Conservation (phyloP, 2,888 invertebrate genomes). For the Achlya flavicornis region DNA sequence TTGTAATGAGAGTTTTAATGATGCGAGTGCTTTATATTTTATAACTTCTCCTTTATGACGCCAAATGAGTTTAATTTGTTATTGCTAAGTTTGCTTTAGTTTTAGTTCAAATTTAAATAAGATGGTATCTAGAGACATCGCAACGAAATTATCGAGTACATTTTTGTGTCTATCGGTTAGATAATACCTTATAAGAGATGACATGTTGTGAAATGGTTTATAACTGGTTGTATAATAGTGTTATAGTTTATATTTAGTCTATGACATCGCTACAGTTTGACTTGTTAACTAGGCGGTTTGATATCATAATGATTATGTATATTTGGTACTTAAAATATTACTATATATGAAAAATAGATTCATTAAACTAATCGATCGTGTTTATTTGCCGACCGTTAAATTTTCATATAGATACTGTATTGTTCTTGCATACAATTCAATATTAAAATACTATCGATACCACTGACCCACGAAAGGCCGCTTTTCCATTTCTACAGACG, state of each 20-base stretch:
- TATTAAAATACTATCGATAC: not conserved
- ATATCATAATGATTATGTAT: not conserved
- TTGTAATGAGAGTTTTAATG: not conserved
- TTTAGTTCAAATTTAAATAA: not conserved
- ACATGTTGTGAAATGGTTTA: constrained; percentile 50
- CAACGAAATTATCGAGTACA: not conserved
- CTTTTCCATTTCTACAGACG: not conserved
- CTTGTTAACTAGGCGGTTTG: not conserved
- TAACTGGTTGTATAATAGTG: constrained; percentile 49
- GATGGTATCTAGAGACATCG: not conserved
- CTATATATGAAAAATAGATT: no score
- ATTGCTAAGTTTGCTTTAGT: not conserved
- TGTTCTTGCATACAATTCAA: not conserved
- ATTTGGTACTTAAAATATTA: no score
- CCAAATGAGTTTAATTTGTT: not conserved
- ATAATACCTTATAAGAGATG: constrained; percentile 42
- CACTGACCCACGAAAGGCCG: not conserved
- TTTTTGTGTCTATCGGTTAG: constrained; percentile 46
- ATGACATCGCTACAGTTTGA: constrained; percentile 14
- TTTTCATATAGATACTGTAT: not conserved
- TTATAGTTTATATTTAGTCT: constrained; percentile 45
- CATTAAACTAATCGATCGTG: no score
- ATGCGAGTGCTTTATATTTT: not conserved
- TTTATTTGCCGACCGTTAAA: not conserved
- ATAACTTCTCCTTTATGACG: not conserved